Base-by-base conservation (phyloP, 2,888 invertebrate genomes). In the Cerastis rubricosa region DNA sequence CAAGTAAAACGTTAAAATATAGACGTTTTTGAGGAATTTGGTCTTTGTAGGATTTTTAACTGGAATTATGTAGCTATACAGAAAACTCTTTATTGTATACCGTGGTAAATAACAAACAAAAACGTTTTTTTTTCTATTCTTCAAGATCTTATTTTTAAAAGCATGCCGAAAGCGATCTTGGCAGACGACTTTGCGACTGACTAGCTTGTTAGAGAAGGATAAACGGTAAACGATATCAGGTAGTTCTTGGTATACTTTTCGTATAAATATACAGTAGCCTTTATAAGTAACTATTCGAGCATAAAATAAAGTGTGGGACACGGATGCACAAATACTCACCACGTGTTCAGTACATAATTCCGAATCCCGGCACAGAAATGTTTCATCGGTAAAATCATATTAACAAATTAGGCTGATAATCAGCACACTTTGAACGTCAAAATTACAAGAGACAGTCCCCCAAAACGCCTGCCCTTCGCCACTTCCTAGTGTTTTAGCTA, bases 1-100 rank as follows among this genome's bases (percentile, higher is more conserved):
- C 43, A 63, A 71, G 47, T 64, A 66, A 76, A 71, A 68, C 45
- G 35, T n/a, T 43, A 66, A 47, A 43, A 8, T 68, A 68, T 61
- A 12, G 43, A 65, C 19, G 54, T 5, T n/a, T 78, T 73, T 51
- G 17, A 40, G 29, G n/a, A 63, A 45, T 45, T n/a, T 40, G 40
- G 7, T 40, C 40, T 6, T 40, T 40, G 82, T 59, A 40, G 22
- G 22, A n/a, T 22, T 12, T 22, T 5, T 47, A 71, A n/a, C 29
- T n/a, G 8, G 5, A 43, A 40, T 63, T 59, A 19, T 19, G 29
- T 17, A 51, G 9, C 2, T 51, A 22, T 8, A 22, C 22, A 51
- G 3, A 8, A 8, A 8, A 22, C 19, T 49, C 3, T 49, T n/a
- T 54, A 54, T 54, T 54, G 54, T 12, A n/a, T 6, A 54, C n/a